These are phyloP conservation scores for Actenoides hombroni DNA, from an alignment of 2,113 vertebrate species.

Conservation along the genomic window DNA sequence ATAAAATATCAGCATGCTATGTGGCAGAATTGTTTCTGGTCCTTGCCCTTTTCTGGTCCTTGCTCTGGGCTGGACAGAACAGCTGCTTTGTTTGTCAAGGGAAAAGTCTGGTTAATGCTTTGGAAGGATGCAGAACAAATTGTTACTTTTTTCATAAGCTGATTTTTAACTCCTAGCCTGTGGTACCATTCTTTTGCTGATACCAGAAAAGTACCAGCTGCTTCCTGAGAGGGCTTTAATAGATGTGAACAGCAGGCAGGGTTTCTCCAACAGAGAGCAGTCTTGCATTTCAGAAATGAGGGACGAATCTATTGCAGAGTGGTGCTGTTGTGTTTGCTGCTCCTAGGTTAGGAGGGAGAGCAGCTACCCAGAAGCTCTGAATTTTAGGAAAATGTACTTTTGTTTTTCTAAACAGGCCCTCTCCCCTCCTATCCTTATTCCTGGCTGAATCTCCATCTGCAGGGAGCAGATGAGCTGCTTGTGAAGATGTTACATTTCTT, in stretches of 20 bases:
- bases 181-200: background rate
- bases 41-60: background rate
- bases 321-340: background rate
- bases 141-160: background rate
- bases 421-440: background rate
- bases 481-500: background rate
- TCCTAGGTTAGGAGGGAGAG: background rate
- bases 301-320: background rate
- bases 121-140: background rate
- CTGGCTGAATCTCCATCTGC: background rate
- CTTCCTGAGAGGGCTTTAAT: background rate
- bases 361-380: background rate
- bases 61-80: background rate
- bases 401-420: background rate
- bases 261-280: constrained; percentile 37
- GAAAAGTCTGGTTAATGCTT: background rate
- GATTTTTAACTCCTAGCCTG: background rate
- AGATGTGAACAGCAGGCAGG: background rate
- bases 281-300: background rate
- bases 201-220: background rate
- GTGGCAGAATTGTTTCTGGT: background rate
- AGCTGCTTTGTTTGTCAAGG: background rate
- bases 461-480: background rate
- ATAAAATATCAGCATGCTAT: background rate
- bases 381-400: background rate